These are phyloP conservation scores for Cephus sareptanus DNA, from an alignment of 2,888 invertebrate genomes.

Conservation along the genomic window DNA sequence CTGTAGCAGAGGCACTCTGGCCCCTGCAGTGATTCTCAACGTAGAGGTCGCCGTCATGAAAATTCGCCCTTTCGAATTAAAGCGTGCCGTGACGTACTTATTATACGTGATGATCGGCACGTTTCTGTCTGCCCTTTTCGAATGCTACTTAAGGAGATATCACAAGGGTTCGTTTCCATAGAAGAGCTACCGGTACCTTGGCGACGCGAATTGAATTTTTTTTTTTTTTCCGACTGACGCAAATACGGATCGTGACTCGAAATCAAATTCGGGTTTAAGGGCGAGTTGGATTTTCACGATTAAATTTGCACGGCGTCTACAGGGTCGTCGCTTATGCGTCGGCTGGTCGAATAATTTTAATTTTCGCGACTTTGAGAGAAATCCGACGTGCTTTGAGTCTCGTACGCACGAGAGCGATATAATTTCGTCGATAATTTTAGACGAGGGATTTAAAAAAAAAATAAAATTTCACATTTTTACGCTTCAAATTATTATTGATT, in stretches of 20 bases:
- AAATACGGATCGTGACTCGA: too few species aligned
- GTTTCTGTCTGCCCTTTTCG: background rate
- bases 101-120: background rate
- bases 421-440: too few species aligned
- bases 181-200: too few species aligned
- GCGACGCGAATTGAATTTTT: too few species aligned
- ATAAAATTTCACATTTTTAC: background rate
- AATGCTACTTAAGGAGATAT: background rate
- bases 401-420: conserved; percentile 9
- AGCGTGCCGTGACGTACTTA: background rate
- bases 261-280: background rate
- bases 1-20: background rate
- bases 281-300: background rate
- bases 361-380: conserved; percentile 2
- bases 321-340: background rate
- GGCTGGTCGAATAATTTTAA: conserved; percentile 30
- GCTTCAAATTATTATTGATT: background rate
- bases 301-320: background rate
- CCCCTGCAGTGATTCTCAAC: background rate
- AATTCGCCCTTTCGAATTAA: background rate
- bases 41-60: background rate
- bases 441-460: too few species aligned
- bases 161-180: background rate
- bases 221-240: too few species aligned
- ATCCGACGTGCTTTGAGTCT: conserved; percentile 12